Evolutionary conservation across 2,113 vertebrate genomes (phyloP).

Genomic region (Bubo bubo): DNA sequence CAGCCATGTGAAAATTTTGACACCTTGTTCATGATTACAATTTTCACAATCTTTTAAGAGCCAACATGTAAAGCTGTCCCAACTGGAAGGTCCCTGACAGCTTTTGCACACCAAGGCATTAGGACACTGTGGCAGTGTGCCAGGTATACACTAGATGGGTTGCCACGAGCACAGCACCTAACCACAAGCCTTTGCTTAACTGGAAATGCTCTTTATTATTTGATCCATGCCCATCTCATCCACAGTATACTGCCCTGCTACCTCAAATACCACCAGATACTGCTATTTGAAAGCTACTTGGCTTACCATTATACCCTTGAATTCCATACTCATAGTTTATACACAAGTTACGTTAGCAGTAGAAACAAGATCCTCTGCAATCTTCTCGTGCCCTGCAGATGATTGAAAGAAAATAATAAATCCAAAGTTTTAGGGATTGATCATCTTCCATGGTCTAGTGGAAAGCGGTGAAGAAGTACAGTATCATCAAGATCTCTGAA

Average conservation of each 20-base stretch:
- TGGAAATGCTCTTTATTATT: background rate
- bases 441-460: background rate
- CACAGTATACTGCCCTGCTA: background rate
- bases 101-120: background rate
- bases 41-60: background rate
- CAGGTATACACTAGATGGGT: background rate
- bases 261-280: background rate
- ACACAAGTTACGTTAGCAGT: background rate
- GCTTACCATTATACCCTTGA: background rate
- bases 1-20: background rate
- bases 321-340: background rate
- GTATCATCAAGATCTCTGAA: background rate
- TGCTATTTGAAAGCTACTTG: background rate
- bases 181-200: background rate
- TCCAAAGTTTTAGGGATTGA: background rate
- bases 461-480: background rate
- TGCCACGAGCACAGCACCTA: background rate
- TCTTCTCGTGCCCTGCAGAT: background rate
- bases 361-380: background rate
- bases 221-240: background rate
- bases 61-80: background rate
- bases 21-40: background rate
- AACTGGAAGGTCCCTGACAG: background rate
- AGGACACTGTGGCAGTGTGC: background rate
- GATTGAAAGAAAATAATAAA: background rate